phyloP scores from a whole-genome alignment of 2,797 vertebrate genomes.

The Phoeniculus purpureus region DNA sequence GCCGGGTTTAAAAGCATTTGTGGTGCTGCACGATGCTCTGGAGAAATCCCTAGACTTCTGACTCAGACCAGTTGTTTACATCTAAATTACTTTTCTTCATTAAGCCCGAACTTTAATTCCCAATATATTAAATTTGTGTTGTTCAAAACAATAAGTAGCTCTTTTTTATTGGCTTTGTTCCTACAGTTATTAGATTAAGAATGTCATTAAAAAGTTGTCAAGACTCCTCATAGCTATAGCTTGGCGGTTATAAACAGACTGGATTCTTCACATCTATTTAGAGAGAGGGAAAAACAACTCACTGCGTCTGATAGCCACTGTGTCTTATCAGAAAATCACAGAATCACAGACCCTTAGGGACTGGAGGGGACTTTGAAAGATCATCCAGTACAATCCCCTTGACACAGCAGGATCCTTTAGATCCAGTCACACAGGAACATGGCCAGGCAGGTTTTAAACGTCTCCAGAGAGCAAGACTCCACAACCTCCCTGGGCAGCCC shows the following conservation, averaged over 20 bases:
- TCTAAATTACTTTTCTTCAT: slow-evolving; percentile 65
- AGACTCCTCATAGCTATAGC: background rate
- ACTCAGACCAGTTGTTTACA: slow-evolving; percentile 47
- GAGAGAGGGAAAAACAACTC: background rate
- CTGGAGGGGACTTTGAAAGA: too few species aligned
- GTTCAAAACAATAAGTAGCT: slow-evolving; percentile 50
- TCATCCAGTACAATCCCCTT: too few species aligned
- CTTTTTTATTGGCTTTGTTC: slow-evolving; percentile 58
- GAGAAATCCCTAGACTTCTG: slow-evolving; percentile 21
- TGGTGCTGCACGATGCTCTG: background rate
- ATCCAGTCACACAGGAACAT: too few species aligned
- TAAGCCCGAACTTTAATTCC: slow-evolving; percentile 65
- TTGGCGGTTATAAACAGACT: background rate
- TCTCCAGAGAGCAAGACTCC: too few species aligned
- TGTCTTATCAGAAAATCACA: background rate
- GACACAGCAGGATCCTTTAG: too few species aligned
- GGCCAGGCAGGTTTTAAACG: too few species aligned
- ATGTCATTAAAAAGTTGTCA: slow-evolving; percentile 53
- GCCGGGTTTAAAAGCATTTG: background rate
- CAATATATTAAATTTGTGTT: slow-evolving; percentile 56
- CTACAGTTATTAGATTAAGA: slow-evolving; percentile 71
- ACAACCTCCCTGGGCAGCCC: too few species aligned
- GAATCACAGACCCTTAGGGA: too few species aligned
- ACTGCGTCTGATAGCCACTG: background rate
- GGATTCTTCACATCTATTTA: slow-evolving; percentile 10